These are phyloP conservation scores for Mycteria americana DNA, from an alignment of 2,797 vertebrate genomes.

Conservation along the genomic window DNA sequence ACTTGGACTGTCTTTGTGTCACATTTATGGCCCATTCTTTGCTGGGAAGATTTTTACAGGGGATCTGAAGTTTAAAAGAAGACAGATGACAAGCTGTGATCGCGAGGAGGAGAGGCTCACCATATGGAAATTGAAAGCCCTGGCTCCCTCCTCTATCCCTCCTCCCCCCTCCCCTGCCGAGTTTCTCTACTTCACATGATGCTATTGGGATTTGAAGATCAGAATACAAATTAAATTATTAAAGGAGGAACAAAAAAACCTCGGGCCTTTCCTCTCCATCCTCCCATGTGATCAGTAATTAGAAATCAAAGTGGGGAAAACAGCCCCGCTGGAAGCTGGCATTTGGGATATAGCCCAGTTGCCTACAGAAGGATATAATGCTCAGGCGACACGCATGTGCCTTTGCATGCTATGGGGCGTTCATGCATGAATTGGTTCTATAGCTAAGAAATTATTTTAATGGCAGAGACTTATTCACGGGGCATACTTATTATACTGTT, in stretches of 20 bases:
- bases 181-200: slow-evolving; percentile 54
- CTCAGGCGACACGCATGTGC: not conserved
- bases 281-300: slow-evolving; percentile 35
- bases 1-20: slow-evolving; percentile 41
- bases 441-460: not conserved
- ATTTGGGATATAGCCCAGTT: not conserved
- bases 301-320: slow-evolving; percentile 54
- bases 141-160: slow-evolving; percentile 48
- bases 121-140: slow-evolving; percentile 66
- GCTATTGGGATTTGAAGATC: slow-evolving; percentile 64
- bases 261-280: not conserved
- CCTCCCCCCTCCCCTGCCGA: slow-evolving; percentile 62
- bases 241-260: not conserved
- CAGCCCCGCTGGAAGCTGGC: not conserved
- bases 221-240: slow-evolving; percentile 66
- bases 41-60: slow-evolving; percentile 64
- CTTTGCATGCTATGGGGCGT: not conserved
- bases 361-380: not conserved
- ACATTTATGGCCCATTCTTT: slow-evolving; percentile 51
- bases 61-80: slow-evolving; percentile 68
- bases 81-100: slow-evolving; percentile 70
- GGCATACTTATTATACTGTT: not conserved
- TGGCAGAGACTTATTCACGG: not conserved
- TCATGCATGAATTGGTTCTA: not conserved
- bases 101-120: slow-evolving; percentile 48